phyloP scores from a whole-genome alignment of 1,140 invertebrate species.

The Drosophila erecta region DNA sequence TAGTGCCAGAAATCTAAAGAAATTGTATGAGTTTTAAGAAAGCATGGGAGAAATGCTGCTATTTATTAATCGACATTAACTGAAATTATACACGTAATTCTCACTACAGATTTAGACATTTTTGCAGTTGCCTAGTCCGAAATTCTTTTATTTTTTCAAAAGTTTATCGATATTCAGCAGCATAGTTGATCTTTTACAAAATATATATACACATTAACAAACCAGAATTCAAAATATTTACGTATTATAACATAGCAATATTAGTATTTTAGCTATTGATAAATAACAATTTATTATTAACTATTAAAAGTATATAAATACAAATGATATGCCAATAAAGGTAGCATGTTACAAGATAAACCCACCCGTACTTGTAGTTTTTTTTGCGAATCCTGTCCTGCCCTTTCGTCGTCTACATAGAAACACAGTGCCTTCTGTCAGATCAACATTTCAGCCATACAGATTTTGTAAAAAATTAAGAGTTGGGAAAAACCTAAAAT shows the following conservation, averaged over 20 bases:
- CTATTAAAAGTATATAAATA: constrained; percentile 23
- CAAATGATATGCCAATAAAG: constrained; percentile 43
- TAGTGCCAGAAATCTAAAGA: constrained; percentile 60
- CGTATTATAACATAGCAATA: constrained; percentile 54
- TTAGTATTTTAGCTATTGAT: constrained; percentile 34
- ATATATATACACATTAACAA: constrained; percentile 26
- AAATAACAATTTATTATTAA: constrained; percentile 41
- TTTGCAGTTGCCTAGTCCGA: constrained; percentile 11
- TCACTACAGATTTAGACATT: constrained; percentile 1
- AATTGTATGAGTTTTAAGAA: constrained; percentile 37
- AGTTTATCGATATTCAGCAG: constrained; percentile 9
- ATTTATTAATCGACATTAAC: constrained; percentile 6
- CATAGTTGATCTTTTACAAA: constrained; percentile 29
- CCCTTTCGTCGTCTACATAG: neutral
- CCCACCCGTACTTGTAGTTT: neutral
- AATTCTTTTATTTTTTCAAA: constrained; percentile 4
- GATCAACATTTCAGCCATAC: neutral
- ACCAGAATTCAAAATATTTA: constrained; percentile 36
- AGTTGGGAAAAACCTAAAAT: neutral
- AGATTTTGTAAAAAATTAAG: constrained; percentile 9
- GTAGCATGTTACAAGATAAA: constrained; percentile 50
- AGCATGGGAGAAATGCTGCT: constrained; percentile 40
- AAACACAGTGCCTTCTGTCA: neutral
- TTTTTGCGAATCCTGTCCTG: neutral
- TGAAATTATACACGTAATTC: constrained; percentile 1